Conservation (phyloP, 2,888 invertebrate species). For the Blera fallax region DNA sequence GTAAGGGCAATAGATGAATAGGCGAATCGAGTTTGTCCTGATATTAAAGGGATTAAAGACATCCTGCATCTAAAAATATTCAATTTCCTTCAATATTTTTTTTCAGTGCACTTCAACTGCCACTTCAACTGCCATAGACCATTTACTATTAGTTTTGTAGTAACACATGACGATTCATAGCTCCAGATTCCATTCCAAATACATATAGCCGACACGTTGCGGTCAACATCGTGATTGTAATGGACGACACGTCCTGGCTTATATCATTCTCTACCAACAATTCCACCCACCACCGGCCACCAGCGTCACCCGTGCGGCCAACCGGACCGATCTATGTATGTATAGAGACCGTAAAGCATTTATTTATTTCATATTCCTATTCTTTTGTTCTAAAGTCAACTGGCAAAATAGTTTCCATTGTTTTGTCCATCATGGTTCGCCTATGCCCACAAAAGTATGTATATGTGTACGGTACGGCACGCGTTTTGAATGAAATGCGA, state of each 20-base stretch:
- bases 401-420: constrained; percentile 67
- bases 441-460: constrained; percentile 15
- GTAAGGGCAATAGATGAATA: no score
- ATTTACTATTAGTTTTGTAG: constrained; percentile 39
- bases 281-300: constrained; percentile 36
- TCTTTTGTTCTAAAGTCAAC: constrained; percentile 63
- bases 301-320: neutral
- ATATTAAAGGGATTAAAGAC: no score
- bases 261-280: constrained; percentile 46
- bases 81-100: neutral
- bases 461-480: constrained; percentile 50
- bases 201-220: constrained; percentile 62
- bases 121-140: no score
- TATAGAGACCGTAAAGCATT: constrained; percentile 28
- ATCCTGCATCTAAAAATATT: no score
- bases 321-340: neutral
- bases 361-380: constrained; percentile 52
- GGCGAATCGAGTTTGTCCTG: no score
- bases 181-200: constrained; percentile 69
- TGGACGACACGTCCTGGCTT: constrained; percentile 66
- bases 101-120: constrained; percentile 41
- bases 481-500: constrained; percentile 71
- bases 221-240: constrained; percentile 69
- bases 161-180: constrained; percentile 45
- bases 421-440: constrained; percentile 46